These are phyloP conservation scores for Tetraodon nigroviridis DNA, from an alignment of 2,113 vertebrate genomes.

Conservation along the genomic window DNA sequence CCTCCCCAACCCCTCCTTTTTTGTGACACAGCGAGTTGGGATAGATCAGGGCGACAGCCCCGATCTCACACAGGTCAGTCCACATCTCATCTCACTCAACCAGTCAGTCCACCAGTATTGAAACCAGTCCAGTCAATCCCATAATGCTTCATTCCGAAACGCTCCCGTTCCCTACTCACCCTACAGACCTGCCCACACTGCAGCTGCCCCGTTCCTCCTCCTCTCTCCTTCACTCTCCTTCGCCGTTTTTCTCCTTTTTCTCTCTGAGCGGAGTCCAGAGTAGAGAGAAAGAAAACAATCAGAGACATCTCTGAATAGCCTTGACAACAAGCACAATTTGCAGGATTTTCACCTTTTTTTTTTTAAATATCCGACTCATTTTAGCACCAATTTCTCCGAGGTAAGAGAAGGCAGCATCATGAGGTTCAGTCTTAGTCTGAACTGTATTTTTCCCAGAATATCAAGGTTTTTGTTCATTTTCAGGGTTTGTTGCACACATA, in stretches of 20 bases:
- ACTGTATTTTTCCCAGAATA: constrained; percentile 3
- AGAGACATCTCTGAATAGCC: constrained; percentile 34
- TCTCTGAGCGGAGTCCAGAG: constrained; percentile 47
- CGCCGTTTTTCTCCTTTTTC: constrained; percentile 38
- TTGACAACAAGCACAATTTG: constrained; percentile 18
- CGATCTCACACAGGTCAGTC: constrained; percentile 92
- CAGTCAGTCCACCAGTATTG: constrained; percentile 64
- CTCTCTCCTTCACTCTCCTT: constrained; percentile 59
- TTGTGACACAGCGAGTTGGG: constrained; percentile 91
- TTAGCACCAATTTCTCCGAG: constrained; percentile 36
- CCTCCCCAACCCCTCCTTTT: constrained; percentile 58
- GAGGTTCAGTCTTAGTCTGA: constrained; percentile 21
- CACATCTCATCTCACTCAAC: constrained; percentile 75
- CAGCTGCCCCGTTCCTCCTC: constrained; percentile 63
- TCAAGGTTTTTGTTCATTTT: constrained; percentile 17
- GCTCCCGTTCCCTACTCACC: constrained; percentile 77
- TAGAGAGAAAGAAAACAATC: constrained; percentile 50
- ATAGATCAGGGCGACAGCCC: constrained; percentile 91
- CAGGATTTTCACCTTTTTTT: constrained; percentile 22
- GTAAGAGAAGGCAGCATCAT: constrained; percentile 34
- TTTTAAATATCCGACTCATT: constrained; percentile 31
- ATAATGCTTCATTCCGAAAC: constrained; percentile 71
- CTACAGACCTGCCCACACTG: constrained; percentile 71
- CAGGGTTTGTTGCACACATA: constrained; percentile 42
- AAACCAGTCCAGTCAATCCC: constrained; percentile 63